These are phyloP conservation scores for Labeo catla DNA, from an alignment of 2,113 vertebrate genomes.

Conservation along the genomic window DNA sequence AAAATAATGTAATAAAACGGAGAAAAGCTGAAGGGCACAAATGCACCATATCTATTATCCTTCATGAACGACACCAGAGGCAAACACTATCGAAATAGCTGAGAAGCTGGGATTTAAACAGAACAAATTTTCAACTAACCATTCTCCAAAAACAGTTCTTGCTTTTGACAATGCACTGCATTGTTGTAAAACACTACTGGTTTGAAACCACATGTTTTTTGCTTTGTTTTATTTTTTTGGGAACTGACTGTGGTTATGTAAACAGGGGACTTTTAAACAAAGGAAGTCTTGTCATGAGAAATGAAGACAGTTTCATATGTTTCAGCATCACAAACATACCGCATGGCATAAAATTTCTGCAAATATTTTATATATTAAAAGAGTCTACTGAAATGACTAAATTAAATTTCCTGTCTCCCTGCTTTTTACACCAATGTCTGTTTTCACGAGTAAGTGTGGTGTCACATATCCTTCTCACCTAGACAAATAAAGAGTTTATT, in stretches of 20 bases:
- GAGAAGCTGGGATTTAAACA: background rate
- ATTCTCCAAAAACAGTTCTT: background rate
- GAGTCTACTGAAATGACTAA: background rate
- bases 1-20: background rate
- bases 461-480: background rate
- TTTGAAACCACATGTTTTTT: background rate
- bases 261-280: background rate
- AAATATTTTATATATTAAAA: background rate
- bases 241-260: background rate
- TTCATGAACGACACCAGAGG: background rate
- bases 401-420: background rate
- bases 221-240: background rate
- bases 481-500: background rate
- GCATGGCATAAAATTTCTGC: background rate
- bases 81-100: background rate
- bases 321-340: background rate
- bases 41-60: background rate
- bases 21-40: background rate
- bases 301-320: background rate
- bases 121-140: too few species aligned
- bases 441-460: background rate
- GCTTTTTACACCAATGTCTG: background rate
- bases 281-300: background rate
- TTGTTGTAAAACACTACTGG: background rate
- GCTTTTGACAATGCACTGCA: background rate